Percentiles rank a stretch among this genome's conserved stretches.
These are phyloP conservation scores for Melipona bicolor DNA, from an alignment of 2,888 invertebrate genomes.

Conservation along the genomic window DNA sequence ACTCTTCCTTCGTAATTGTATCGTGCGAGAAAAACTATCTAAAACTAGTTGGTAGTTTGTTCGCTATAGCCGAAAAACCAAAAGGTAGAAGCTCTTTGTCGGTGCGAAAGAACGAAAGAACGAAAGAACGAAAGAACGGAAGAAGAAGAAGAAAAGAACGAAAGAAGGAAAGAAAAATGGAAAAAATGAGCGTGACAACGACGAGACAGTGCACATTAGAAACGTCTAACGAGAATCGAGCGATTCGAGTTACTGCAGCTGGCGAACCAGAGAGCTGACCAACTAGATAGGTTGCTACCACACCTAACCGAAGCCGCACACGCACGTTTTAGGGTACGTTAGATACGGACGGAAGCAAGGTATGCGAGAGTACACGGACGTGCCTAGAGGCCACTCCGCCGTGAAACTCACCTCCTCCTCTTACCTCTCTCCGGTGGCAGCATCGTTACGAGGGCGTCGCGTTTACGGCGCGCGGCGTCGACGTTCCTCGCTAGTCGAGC, in stretches of 20 bases:
- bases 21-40: too few species aligned
- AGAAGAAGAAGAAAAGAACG: conserved; percentile 63
- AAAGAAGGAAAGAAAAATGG: conserved; percentile 64
- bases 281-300: background rate
- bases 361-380: conserved; percentile 36
- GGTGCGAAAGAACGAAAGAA: too few species aligned
- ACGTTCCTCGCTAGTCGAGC: conserved; percentile 74
- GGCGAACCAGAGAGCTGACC: conserved; percentile 20
- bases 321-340: conserved; percentile 4
- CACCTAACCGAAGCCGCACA: conserved; percentile 17
- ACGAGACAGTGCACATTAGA: conserved; percentile 32
- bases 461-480: conserved; percentile 81
- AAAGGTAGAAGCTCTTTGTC: too few species aligned
- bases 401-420: conserved; percentile 59
- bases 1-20: conserved; percentile 53
- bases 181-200: conserved; percentile 3
- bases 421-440: conserved; percentile 81
- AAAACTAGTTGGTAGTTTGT: too few species aligned
- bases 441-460: conserved; percentile 82
- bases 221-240: conserved; percentile 43
- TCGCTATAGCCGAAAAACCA: too few species aligned
- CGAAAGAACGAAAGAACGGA: too few species aligned
- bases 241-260: conserved; percentile 5
- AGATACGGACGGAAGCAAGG: conserved; percentile 12
- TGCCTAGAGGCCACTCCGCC: conserved; percentile 42